Base-by-base conservation (phyloP, 2,888 invertebrate species). In the Apoda limacodes region DNA sequence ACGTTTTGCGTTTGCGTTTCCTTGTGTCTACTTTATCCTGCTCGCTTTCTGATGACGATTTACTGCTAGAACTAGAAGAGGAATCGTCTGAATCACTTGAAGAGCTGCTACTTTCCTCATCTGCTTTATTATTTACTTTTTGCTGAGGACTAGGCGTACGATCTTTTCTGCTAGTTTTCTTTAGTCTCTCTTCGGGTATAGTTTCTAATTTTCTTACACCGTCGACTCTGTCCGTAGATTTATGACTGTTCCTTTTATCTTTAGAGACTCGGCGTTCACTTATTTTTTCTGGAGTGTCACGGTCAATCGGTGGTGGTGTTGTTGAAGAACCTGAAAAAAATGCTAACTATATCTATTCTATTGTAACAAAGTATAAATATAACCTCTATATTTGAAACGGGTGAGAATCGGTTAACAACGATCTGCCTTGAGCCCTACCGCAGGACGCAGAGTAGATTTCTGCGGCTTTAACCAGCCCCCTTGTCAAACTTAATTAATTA, bases 31-130 rank as follows among this genome's bases (percentile, higher is more conserved):
- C 35, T 17, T 17, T 17, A 30, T 62, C 64, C 5, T 43, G 40
- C 23, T 67, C 68, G 23, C 57, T 60, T 3, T 55, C 61, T 5
- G 67, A 60, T 4, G 71, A 63, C 2, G 62, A 57, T 34, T 49
- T 55, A 32, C 55, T 62, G 9, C 59, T 50, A 35, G 55, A 63
- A 2, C 63, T 59, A 0, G 63, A 53, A 6, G 72, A 71, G 32
- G 70, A 66, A 19, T 56, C 60, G 35, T 71, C 72, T 1, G 74
- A 72, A 39, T 75, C 67, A 37, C 66, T 82, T 42, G 74, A 64
- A 50, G 66, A 45, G 2, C 65, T 67, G 26, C 64, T 59, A 11
- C 70, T 66, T 38, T 62, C 69, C 22, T 66, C 68, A 17, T 62
- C 65, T 2, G 42, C 40, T 42, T 61, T 63, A 35, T 33, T 39